Base-by-base conservation (phyloP, 2,797 vertebrate species). In the Lacerta agilis region DNA sequence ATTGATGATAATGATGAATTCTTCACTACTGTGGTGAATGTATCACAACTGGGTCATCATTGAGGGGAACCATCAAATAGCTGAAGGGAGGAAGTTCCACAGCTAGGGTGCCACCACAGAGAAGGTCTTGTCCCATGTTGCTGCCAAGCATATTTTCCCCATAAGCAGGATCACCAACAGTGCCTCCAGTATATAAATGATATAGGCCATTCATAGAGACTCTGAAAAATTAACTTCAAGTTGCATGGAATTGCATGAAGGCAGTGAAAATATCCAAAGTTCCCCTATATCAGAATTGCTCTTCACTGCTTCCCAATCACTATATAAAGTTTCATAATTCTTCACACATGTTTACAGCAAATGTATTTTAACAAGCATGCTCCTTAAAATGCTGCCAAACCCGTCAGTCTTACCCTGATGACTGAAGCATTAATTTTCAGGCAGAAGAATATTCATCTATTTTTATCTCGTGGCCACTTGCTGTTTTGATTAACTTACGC, bases 391-490 rank as follows among this genome's bases (percentile, higher is more conserved):
- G 33, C 4, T 49, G 72, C 1, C 8, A 91, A 87, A n/a, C 1
- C 80, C 73, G 88, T 64, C 55, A 83, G 41, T 29, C 13, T 61
- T 41, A 71, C 79, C 3, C 23, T 84, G 69, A 69, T 87, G 87
- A 90, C 3, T 87, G 25, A 86, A 88, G 20, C 15, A 23, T 87
- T 73, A 77, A 90, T 92, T 88, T 87, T 17, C 66, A 2, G 33
- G 15, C 25, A 36, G 88, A 58, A 88, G 43, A 73, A 55, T 69
- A 87, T 55, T 36, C 71, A 66, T 88, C 86, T 0, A 0, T 93
- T 92, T 88, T 86, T 90, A 82, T 91, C 72, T 80, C 41, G 0
- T 91, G 4, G 58, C 49, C 49, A 85, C 94, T 87, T 89, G 38
- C 29, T 25, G 61, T 0, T 0, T 91, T 77, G 66, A 90, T 5